phyloP scores from a whole-genome alignment of 2,888 invertebrate genomes.

The Cataglyphis livida region DNA sequence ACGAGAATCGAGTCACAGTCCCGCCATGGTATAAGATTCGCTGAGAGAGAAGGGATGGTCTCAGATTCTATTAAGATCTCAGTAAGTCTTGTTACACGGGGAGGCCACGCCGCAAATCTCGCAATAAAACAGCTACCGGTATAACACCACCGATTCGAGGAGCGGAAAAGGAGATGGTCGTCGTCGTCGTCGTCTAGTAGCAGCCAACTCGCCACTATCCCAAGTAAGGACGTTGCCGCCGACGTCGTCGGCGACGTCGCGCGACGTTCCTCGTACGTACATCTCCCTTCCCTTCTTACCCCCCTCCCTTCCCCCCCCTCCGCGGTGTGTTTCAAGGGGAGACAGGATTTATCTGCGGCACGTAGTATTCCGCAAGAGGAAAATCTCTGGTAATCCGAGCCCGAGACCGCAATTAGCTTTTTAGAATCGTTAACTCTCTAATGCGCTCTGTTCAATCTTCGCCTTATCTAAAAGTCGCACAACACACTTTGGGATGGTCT shows the following conservation, averaged over 20 bases:
- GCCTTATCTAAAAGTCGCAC: not conserved
- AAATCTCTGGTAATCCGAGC: conserved; percentile 67
- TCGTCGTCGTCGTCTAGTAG: conserved; percentile 60
- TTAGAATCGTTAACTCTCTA: conserved; percentile 45
- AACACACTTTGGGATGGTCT: not conserved
- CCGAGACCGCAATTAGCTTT: conserved; percentile 60
- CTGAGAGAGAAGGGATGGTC: conserved; percentile 75
- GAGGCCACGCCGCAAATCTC: conserved; percentile 85
- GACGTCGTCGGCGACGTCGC: conserved; percentile 59
- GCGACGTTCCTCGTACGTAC: conserved; percentile 58
- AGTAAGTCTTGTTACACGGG: conserved; percentile 85
- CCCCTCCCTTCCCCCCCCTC: conserved; percentile 53
- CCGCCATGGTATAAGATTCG: conserved; percentile 59
- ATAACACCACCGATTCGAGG: conserved; percentile 79
- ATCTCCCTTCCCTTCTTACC: not conserved
- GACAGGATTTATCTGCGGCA: conserved; percentile 58
- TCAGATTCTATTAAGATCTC: conserved; percentile 86
- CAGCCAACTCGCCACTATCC: conserved; percentile 49
- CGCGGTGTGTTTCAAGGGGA: conserved; percentile 15
- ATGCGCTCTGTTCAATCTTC: conserved; percentile 38
- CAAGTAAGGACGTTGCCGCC: conserved; percentile 34
- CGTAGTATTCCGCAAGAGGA: conserved; percentile 66
- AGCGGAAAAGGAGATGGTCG: not conserved
- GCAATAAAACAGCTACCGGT: conserved; percentile 85
- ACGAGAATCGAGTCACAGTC: conserved; percentile 67